Conservation (phyloP, 2,888 invertebrate species). For the Lasioglossum figueresi region DNA sequence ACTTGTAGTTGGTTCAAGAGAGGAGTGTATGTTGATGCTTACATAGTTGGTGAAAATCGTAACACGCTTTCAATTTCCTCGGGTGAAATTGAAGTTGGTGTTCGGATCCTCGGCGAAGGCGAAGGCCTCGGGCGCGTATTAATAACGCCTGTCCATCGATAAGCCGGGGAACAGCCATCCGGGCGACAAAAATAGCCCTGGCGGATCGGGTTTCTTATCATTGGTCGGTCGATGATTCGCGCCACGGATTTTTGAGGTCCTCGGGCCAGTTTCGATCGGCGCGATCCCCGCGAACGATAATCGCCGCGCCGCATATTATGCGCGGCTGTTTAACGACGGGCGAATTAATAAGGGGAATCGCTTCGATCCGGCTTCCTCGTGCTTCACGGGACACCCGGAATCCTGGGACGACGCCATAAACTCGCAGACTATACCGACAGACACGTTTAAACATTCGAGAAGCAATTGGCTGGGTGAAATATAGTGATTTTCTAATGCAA, state of each 20-base stretch:
- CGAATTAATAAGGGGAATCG: slow-evolving; percentile 56
- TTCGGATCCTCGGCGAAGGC: background rate
- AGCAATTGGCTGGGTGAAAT: too few relatives aligned
- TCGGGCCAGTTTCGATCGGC: slow-evolving; percentile 14
- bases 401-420: background rate
- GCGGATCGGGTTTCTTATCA: slow-evolving; percentile 48
- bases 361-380: slow-evolving; percentile 14
- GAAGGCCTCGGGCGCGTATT: slow-evolving; percentile 12
- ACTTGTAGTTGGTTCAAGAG: background rate
- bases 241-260: slow-evolving; percentile 8
- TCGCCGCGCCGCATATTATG: slow-evolving; percentile 12
- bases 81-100: slow-evolving; percentile 9
- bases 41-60: background rate
- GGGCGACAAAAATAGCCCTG: slow-evolving; percentile 19
- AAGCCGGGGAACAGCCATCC: background rate
- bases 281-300: slow-evolving; percentile 27
- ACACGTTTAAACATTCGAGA: too few relatives aligned
- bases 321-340: slow-evolving; percentile 17
- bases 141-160: slow-evolving; percentile 37
- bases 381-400: slow-evolving; percentile 34
- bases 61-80: slow-evolving; percentile 33
- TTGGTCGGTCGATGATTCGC: slow-evolving; percentile 4
- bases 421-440: background rate
- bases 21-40: background rate
- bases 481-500: too few relatives aligned